These are phyloP conservation scores for Australoheros facetus DNA, from an alignment of 2,797 vertebrate genomes.

Conservation along the genomic window DNA sequence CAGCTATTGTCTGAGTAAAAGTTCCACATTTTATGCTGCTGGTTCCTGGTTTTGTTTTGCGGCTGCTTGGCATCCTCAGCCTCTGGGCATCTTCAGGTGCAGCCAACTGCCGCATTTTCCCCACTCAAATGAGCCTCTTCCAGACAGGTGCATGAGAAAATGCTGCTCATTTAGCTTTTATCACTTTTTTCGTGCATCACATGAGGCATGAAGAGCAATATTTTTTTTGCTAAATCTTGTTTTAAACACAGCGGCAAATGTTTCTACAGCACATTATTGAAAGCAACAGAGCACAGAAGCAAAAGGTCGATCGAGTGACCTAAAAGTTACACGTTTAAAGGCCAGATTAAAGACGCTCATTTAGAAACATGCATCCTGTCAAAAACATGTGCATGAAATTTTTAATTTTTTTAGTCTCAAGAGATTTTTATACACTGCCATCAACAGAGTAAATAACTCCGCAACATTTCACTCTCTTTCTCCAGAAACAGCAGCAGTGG, in stretches of 20 bases:
- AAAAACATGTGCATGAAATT: not conserved
- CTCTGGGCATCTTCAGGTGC: conserved; percentile 33
- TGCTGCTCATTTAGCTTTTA: not conserved
- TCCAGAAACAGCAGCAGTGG: not conserved
- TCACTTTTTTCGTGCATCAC: not conserved
- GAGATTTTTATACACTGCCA: not conserved
- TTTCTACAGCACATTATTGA: not conserved
- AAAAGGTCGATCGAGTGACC: not conserved
- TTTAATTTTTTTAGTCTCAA: not conserved
- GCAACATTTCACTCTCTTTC: not conserved
- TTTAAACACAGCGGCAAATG: not conserved
- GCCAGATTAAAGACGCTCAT: not conserved
- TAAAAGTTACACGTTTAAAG: not conserved
- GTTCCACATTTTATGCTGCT: conserved; percentile 67
- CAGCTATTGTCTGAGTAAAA: conserved; percentile 54
- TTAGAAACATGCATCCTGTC: not conserved
- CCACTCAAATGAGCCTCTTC: conserved; percentile 25
- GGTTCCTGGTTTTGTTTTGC: conserved; percentile 69
- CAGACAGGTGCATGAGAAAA: not conserved
- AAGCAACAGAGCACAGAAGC: not conserved
- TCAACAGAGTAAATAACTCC: not conserved
- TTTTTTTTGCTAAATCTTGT: not conserved
- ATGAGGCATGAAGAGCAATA: not conserved
- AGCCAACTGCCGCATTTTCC: conserved; percentile 37
- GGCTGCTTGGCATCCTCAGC: conserved; percentile 29